Percentiles rank a stretch among this genome's conserved stretches.
Evolutionary conservation across 2,113 vertebrate species (phyloP).

Genomic region (Hepsetus odoe): DNA sequence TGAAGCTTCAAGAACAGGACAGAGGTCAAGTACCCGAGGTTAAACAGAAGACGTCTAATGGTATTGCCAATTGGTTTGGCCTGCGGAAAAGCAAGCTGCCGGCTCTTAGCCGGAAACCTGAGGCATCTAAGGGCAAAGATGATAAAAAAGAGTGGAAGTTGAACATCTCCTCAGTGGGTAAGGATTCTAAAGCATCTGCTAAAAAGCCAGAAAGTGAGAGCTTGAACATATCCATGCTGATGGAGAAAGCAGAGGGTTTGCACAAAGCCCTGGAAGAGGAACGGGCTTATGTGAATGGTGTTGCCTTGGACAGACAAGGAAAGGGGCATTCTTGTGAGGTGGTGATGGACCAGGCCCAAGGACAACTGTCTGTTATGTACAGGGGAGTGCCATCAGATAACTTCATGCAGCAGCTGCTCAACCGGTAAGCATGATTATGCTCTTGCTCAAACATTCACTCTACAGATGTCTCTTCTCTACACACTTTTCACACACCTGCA

Average conservation of each 20-base stretch:
- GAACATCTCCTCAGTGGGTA: constrained; percentile 73
- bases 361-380: constrained; percentile 87
- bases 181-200: constrained; percentile 78
- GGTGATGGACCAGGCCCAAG: constrained; percentile 81
- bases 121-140: constrained; percentile 77
- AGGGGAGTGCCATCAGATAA: constrained; percentile 86
- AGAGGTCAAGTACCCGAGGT: constrained; percentile 73
- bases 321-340: constrained; percentile 78
- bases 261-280: constrained; percentile 92
- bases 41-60: constrained; percentile 88
- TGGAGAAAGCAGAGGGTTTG: constrained; percentile 94
- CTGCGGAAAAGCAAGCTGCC: constrained; percentile 92
- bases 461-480: constrained; percentile 7
- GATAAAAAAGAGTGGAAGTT: constrained; percentile 79
- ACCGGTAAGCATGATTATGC: constrained; percentile 78
- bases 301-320: constrained; percentile 78
- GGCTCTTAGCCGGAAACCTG: constrained; percentile 84
- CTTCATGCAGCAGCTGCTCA: constrained; percentile 97
- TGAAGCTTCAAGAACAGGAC: constrained; percentile 89
- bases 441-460: background rate
- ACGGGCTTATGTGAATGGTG: constrained; percentile 84
- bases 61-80: constrained; percentile 94
- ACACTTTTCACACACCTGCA: background rate
- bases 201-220: constrained; percentile 85
- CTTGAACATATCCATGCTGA: constrained; percentile 93